Percentiles rank a stretch among this genome's conserved stretches.
phyloP scores from a whole-genome alignment of 2,797 vertebrate genomes.

The Rhinogobio ventralis region DNA sequence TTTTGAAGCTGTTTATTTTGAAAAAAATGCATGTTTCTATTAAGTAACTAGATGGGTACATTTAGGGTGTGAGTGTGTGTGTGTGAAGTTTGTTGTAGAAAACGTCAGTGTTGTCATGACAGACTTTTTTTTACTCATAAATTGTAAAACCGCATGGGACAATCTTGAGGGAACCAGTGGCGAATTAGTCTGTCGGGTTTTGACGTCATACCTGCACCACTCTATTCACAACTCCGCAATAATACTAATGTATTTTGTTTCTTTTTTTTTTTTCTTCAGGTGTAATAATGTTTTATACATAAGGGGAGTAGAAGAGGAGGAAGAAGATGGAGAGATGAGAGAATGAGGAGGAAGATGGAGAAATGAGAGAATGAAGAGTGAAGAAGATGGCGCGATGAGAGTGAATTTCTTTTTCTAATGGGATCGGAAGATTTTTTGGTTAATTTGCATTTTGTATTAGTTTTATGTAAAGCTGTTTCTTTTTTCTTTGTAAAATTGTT shows the following conservation, averaged over 20 bases:
- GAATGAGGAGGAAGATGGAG: conserved; percentile 89
- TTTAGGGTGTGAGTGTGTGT: background rate
- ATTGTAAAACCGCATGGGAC: background rate
- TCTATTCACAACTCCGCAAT: background rate
- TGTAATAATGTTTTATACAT: conserved; percentile 99
- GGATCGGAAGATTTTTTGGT: conserved; percentile 50
- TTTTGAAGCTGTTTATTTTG: background rate
- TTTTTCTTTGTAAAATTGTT: conserved; percentile 47
- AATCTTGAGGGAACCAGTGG: background rate
- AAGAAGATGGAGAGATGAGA: conserved; percentile 99
- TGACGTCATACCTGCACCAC: background rate
- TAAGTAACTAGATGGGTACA: background rate
- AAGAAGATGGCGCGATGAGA: no score
- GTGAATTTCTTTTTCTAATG: conserved; percentile 39
- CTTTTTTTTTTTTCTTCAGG: conserved; percentile 73
- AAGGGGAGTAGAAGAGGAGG: conserved; percentile 97
- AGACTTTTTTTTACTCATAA: background rate
- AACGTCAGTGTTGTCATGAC: background rate
- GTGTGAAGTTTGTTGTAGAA: background rate
- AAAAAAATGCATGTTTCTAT: background rate
- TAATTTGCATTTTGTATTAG: conserved; percentile 52
- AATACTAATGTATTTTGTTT: background rate
- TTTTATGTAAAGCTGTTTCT: conserved; percentile 45
- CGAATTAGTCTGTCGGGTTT: background rate
- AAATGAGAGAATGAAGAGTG: conserved; percentile 86